Evolutionary conservation across 2,113 vertebrate species (phyloP), one percentile per base, ranked within the genome.

Genomic region (Cyprinodon brontotheroides): DNA sequence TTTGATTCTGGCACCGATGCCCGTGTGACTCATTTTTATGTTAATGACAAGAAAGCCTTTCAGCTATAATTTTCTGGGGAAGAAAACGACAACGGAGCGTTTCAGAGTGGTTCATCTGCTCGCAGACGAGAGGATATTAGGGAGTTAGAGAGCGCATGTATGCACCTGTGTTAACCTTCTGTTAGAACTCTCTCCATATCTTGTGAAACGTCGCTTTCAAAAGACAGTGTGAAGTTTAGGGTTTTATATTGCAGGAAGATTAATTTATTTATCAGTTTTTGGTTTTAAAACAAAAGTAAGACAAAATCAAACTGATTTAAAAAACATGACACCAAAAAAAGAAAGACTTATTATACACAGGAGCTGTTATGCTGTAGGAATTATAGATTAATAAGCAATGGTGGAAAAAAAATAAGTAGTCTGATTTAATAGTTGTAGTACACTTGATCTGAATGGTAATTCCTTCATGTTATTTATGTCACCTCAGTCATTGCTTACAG

Each of bases 1-100:
- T 70, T 87, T 29, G 53, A 80, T 39, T 75, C 87, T 88, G 87
- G 87, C 91, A 91, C 60, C 75, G 1, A 73, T 73, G 47, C 77
- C 50, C 39, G 61, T 57, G 75, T 91, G 90, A 91, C 89, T 91
- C 89, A 90, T 79, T 90, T 77, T 81, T 69, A 87, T 84, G 83
- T 78, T 79, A 83, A 87, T 86, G 65, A 79, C 37, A 68, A 61
- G 75, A 83, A 82, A 77, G 70, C 74, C 75, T 77, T 68, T 75
- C 79, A 74, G 61, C 75, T 12, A 77, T 81, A 66, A 86, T 90
- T 89, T 87, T 20, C 83, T 61, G 70, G 45, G 45, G 63, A 68
- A 43, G 61, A 79, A 84, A 90, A 87, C 59, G 5, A 77, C 65
- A 65, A 80, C 45, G 29, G 84, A 87, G 75, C 29, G 0, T 70